phyloP scores from a whole-genome alignment of 2,888 invertebrate genomes.

The Stenotaenia linearis region DNA sequence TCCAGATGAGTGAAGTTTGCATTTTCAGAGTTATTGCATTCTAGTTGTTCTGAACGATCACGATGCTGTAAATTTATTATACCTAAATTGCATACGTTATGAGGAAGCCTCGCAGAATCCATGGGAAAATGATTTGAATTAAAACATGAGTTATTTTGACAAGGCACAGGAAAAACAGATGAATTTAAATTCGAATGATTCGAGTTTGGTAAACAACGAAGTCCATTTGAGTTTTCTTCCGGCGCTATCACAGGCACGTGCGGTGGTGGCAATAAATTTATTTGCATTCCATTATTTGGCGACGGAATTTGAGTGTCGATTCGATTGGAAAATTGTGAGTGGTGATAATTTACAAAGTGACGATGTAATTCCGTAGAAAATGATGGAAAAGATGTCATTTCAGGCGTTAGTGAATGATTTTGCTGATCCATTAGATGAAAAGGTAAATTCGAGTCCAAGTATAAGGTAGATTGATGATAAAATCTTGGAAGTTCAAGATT shows the following conservation, averaged over 20 bases:
- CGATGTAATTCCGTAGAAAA: not conserved
- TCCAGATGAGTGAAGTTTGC: not conserved
- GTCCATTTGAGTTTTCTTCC: not conserved
- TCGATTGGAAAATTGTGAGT: not conserved
- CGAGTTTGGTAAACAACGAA: not conserved
- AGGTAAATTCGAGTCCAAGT: not conserved
- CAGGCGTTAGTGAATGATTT: not conserved
- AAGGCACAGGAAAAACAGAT: not conserved
- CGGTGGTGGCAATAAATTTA: not conserved
- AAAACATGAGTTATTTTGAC: not conserved
- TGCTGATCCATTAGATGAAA: not conserved
- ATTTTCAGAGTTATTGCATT: not conserved
- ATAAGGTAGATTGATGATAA: not conserved
- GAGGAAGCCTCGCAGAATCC: not conserved
- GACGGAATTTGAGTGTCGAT: not conserved
- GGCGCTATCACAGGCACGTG: not conserved
- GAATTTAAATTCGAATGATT: not conserved
- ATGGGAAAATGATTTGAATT: not conserved
- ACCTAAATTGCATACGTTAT: conserved; percentile 3
- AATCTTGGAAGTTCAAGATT: not conserved
- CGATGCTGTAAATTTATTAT: not conserved
- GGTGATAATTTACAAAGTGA: not conserved
- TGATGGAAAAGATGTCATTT: not conserved
- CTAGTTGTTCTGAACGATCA: not conserved
- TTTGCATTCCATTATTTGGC: not conserved